Percentiles rank a stretch among this genome's conserved stretches.
Conservation (phyloP, 2,888 invertebrate species). For the Pollenia angustigena region DNA sequence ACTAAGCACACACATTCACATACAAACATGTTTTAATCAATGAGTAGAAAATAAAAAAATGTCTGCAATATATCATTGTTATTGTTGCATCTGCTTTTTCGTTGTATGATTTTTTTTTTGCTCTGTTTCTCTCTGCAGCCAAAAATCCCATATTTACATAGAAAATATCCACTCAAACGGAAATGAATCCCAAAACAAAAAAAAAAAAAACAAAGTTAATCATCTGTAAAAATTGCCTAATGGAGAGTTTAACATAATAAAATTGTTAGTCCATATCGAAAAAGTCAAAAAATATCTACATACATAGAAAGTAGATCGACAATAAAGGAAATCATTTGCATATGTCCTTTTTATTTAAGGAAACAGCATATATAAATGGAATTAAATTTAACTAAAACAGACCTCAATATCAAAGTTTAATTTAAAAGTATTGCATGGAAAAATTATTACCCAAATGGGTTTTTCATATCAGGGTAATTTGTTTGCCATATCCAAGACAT, state of each 20-base stretch:
- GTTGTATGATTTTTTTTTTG: not conserved
- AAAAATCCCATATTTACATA: constrained; percentile 55
- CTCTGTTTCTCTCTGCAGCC: constrained; percentile 29
- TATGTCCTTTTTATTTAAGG: constrained; percentile 29
- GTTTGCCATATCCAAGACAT: not conserved
- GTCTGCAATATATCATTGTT: constrained; percentile 37
- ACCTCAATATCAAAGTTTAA: not conserved
- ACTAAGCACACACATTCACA: not conserved
- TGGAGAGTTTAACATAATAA: constrained; percentile 69
- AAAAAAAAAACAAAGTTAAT: constrained; percentile 54
- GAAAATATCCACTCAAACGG: constrained; percentile 54
- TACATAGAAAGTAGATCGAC: not conserved
- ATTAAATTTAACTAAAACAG: not conserved
- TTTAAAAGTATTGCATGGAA: not conserved
- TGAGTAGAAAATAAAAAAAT: too few species aligned
- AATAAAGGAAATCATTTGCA: constrained; percentile 39
- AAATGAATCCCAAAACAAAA: constrained; percentile 42
- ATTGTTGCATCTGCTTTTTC: constrained; percentile 45
- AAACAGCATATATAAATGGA: not conserved
- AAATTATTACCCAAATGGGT: not conserved
- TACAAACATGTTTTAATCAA: not conserved
- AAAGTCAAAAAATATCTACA: constrained; percentile 13
- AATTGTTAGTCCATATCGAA: constrained; percentile 48
- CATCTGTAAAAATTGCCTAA: constrained; percentile 70
- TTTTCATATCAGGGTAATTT: too few species aligned